A percentile compares a stretch with the other conserved stretches of the same genome.
These are phyloP conservation scores for Pungitius pungitius DNA, from an alignment of 2,113 vertebrate species.

Conservation along the genomic window DNA sequence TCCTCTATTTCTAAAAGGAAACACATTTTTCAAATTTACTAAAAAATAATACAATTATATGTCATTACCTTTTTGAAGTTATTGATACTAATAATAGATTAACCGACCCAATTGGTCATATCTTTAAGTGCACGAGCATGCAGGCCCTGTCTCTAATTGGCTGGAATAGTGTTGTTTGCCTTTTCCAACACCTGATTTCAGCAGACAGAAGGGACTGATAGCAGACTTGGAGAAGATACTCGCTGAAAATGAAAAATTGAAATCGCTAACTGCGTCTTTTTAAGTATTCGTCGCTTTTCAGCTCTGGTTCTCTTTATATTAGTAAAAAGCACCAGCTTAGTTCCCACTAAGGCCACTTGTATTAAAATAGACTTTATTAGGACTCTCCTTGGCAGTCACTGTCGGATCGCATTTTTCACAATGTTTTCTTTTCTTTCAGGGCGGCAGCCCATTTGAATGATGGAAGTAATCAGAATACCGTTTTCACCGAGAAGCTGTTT, in stretches of 20 bases:
- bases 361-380: neutral
- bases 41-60: neutral
- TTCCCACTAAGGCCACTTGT: neutral
- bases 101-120: neutral
- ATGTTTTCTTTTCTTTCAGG: conserved; percentile 53
- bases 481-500: neutral
- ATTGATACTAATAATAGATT: neutral
- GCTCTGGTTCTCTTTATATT: neutral
- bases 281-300: conserved; percentile 2
- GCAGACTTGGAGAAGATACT: too few relatives aligned
- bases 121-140: neutral
- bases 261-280: neutral
- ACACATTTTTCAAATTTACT: neutral
- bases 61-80: neutral
- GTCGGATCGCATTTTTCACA: neutral
- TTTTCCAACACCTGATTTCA: too few relatives aligned
- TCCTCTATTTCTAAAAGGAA: neutral
- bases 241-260: too few relatives aligned
- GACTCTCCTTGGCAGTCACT: neutral
- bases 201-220: too few relatives aligned
- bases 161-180: too few relatives aligned
- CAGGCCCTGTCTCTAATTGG: neutral
- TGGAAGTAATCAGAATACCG: neutral
- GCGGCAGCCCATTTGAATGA: conserved; percentile 60
- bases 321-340: neutral